Evolutionary conservation across 2,888 invertebrate species (phyloP).

Genomic region (Acanthosepion lycidas): DNA sequence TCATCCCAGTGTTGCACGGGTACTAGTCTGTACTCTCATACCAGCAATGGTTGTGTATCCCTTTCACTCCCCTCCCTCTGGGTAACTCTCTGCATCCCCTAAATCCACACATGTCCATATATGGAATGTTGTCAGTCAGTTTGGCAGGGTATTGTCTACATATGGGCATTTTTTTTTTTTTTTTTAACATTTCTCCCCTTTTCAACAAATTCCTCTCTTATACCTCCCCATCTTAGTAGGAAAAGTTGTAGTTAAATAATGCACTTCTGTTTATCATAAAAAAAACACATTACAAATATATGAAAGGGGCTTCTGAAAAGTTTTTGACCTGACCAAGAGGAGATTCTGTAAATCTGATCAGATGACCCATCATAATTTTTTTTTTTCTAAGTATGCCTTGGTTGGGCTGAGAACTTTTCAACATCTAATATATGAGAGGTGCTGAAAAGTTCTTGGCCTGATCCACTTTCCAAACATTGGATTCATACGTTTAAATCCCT

Average conservation of each 20-base stretch:
- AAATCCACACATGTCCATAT: not conserved
- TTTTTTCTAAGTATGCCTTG: too few species aligned
- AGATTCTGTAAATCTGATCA: too few species aligned
- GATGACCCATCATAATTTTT: too few species aligned
- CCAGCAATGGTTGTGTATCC: slow-evolving; percentile 33
- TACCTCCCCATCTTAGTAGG: not conserved
- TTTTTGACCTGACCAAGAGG: too few species aligned
- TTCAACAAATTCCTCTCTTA: not conserved
- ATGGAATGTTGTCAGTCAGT: slow-evolving; percentile 33
- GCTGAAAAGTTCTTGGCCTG: too few species aligned
- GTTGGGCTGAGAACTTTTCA: too few species aligned
- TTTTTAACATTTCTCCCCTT: not conserved
- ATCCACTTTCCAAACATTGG: too few species aligned
- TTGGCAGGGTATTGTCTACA: slow-evolving; percentile 25
- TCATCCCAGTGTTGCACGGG: not conserved
- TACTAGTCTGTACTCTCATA: not conserved
- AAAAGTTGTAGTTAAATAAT: not conserved
- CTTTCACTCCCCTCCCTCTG: not conserved
- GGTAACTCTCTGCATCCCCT: not conserved
- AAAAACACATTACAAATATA: not conserved
- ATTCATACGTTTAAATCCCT: too few species aligned
- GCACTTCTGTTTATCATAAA: not conserved
- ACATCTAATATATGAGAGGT: too few species aligned
- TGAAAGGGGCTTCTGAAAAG: not conserved
- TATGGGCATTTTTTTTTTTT: not conserved